phyloP scores from a whole-genome alignment of 1,140 invertebrate genomes.

The Arctopsyche grandis region DNA sequence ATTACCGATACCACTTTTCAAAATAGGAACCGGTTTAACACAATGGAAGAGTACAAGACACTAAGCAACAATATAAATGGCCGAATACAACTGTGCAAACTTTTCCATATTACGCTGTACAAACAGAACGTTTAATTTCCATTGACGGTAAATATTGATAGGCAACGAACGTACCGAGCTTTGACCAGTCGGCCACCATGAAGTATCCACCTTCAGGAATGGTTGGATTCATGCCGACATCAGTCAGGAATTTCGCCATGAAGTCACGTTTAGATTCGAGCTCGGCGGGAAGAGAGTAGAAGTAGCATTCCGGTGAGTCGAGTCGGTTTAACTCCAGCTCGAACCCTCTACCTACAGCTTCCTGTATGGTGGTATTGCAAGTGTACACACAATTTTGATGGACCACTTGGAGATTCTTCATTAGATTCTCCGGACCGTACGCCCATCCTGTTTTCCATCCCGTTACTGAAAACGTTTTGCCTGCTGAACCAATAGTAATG shows the following conservation, averaged over 20 bases:
- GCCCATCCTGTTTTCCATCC: slow-evolving; percentile 99
- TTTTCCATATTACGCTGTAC: neutral
- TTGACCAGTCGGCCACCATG: slow-evolving; percentile 93
- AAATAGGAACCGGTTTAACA: slow-evolving; percentile 1
- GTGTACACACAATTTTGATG: slow-evolving; percentile 97
- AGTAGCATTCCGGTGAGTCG: slow-evolving; percentile 85
- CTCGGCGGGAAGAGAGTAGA: slow-evolving; percentile 80
- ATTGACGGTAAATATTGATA: slow-evolving; percentile 10
- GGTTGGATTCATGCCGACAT: slow-evolving; percentile 89
- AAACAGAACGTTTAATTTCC: neutral
- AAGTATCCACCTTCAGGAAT: slow-evolving; percentile 98
- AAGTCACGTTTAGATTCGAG: slow-evolving; percentile 86
- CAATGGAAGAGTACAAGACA: neutral
- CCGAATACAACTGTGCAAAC: slow-evolving; percentile 8
- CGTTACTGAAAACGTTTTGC: slow-evolving; percentile 97
- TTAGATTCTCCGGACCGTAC: slow-evolving; percentile 84
- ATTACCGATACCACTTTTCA: neutral
- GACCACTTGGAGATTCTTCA: slow-evolving; percentile 84
- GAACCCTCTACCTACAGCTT: slow-evolving; percentile 91
- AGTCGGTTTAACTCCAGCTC: slow-evolving; percentile 84
- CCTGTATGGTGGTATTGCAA: slow-evolving; percentile 87
- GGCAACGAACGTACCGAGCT: slow-evolving; percentile 67
- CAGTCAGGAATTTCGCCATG: slow-evolving; percentile 79
- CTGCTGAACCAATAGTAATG: slow-evolving; percentile 96
- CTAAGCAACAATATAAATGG: neutral